Percentiles rank a stretch among this genome's conserved stretches.
These are phyloP conservation scores for Sipha flava DNA, from an alignment of 1,140 invertebrate genomes.

Conservation along the genomic window DNA sequence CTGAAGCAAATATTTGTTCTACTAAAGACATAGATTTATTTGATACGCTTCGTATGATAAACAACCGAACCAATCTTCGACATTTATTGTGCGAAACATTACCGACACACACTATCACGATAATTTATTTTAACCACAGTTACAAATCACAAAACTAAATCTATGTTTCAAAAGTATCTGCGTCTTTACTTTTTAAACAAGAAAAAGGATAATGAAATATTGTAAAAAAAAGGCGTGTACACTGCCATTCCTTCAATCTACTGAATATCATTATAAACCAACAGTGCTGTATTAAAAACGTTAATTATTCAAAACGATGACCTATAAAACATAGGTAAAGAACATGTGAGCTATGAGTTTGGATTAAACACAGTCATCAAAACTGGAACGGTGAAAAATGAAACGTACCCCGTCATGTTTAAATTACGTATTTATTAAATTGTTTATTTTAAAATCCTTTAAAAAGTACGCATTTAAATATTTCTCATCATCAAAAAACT, in stretches of 20 bases:
- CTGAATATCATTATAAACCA: background rate
- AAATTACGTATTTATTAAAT: too few species aligned
- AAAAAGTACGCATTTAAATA: too few species aligned
- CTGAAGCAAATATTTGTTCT: background rate
- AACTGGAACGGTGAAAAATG: too few species aligned
- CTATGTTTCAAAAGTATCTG: background rate
- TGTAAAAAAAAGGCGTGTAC: background rate
- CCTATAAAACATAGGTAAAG: background rate
- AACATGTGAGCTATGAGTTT: too few species aligned
- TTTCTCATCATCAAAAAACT: too few species aligned
- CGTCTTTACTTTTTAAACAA: background rate
- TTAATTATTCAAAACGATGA: background rate
- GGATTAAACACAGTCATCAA: too few species aligned
- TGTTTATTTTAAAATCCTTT: too few species aligned
- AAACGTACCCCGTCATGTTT: too few species aligned
- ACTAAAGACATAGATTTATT: background rate
- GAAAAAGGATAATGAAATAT: background rate
- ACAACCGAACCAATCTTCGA: background rate
- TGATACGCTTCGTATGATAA: background rate
- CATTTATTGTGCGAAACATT: background rate
- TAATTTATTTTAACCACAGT: background rate
- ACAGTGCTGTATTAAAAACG: background rate
- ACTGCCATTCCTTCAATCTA: background rate
- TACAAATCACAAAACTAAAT: background rate
- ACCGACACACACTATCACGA: background rate